Conservation (phyloP, 2,797 vertebrate genomes). For the Pelobates cultripes region DNA sequence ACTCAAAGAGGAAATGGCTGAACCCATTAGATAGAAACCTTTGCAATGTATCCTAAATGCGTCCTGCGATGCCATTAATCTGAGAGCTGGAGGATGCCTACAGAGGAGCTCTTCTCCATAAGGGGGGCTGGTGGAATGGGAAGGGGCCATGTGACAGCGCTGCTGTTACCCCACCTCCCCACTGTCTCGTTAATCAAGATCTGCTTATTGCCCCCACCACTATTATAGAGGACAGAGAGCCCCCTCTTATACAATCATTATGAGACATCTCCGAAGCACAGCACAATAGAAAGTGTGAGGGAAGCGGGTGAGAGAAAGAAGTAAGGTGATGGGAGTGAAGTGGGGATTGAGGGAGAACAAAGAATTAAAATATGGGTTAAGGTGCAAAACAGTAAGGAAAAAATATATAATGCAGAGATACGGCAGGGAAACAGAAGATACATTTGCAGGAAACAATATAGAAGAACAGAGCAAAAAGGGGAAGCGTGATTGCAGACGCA, state of each 20-base stretch:
- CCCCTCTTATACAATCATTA: slow-evolving; percentile 87
- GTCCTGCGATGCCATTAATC: slow-evolving; percentile 87
- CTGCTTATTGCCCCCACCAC: slow-evolving; percentile 83
- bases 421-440: neutral
- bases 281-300: slow-evolving; percentile 80
- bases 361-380: slow-evolving; percentile 23
- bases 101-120: slow-evolving; percentile 43
- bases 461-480: neutral
- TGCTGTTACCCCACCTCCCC: slow-evolving; percentile 77
- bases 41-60: slow-evolving; percentile 85
- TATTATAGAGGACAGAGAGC: slow-evolving; percentile 79
- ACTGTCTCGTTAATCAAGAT: slow-evolving; percentile 83
- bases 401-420: slow-evolving; percentile 64
- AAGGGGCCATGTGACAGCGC: slow-evolving; percentile 73
- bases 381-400: neutral
- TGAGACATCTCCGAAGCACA: slow-evolving; percentile 87
- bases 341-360: slow-evolving; percentile 26
- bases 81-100: slow-evolving; percentile 73
- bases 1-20: slow-evolving; percentile 88
- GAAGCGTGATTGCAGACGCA: neutral
- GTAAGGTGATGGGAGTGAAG: slow-evolving; percentile 73
- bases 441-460: neutral
- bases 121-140: slow-evolving; percentile 16
- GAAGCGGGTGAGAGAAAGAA: slow-evolving; percentile 57
- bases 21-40: slow-evolving; percentile 85